Evolutionary conservation across 1,140 invertebrate species (phyloP).

Genomic region (Lepidurus apus): DNA sequence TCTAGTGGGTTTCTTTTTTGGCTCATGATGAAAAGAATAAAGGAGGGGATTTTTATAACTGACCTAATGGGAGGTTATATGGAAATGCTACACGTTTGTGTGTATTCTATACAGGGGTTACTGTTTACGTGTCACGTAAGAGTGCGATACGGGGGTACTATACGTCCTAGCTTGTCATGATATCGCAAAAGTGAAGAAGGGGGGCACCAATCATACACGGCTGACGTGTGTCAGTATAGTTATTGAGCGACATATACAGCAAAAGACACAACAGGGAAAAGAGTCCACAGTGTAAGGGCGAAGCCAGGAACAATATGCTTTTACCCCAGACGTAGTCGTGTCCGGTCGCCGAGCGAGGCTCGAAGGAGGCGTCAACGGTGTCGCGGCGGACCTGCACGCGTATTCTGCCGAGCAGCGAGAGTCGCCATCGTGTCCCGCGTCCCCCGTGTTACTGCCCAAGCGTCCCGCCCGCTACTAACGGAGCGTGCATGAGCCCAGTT

Average conservation of each 20-base stretch:
- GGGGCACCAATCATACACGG: too few species aligned
- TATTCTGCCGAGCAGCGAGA: not conserved
- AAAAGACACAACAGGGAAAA: not conserved
- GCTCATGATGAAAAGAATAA: too few species aligned
- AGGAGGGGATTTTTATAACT: too few species aligned
- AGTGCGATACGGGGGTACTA: too few species aligned
- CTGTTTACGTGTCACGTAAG: too few species aligned
- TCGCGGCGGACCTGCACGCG: not conserved
- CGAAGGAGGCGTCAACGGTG: not conserved
- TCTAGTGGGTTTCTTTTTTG: too few species aligned
- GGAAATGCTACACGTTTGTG: too few species aligned
- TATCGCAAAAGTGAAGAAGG: too few species aligned
- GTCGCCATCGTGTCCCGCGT: not conserved
- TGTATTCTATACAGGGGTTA: too few species aligned
- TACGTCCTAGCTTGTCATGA: too few species aligned
- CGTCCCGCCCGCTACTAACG: not conserved
- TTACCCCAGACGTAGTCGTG: not conserved
- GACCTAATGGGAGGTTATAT: too few species aligned
- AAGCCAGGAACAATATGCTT: not conserved
- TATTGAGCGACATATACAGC: not conserved
- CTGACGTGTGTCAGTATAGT: not conserved
- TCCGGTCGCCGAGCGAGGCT: not conserved
- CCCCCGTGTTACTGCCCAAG: not conserved
- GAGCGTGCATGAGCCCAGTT: not conserved
- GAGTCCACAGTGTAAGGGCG: not conserved